Percentiles rank a stretch among this genome's conserved stretches.
Conservation (phyloP, 2,797 vertebrate genomes). For the Alectoris magna region DNA sequence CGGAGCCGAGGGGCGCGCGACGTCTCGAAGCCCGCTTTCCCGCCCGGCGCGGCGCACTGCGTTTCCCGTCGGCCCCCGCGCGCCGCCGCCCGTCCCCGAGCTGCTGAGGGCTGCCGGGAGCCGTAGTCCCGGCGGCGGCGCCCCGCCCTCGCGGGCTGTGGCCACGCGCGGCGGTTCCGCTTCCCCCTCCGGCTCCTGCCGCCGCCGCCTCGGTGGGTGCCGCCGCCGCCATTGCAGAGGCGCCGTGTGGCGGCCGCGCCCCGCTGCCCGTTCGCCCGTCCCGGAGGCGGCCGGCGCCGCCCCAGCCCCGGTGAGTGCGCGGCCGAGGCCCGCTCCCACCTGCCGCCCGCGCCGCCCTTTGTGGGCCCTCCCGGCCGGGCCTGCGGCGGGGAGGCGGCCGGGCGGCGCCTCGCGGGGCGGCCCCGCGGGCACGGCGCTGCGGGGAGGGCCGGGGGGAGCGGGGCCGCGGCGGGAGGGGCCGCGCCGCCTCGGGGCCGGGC, state of each 20-base stretch:
- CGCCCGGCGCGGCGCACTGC: not conserved
- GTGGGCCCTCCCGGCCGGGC: not conserved
- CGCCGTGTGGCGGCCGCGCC: slow-evolving; percentile 9
- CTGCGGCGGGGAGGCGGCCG: not conserved
- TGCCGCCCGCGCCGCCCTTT: not conserved
- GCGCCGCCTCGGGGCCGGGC: too few relatives aligned
- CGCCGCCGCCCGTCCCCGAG: too few relatives aligned
- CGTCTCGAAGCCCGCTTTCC: not conserved
- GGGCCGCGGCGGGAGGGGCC: not conserved
- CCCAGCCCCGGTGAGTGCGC: slow-evolving; percentile 28
- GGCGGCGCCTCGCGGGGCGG: not conserved
- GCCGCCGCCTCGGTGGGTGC: slow-evolving; percentile 43
- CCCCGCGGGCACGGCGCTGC: not conserved
- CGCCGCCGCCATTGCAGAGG: slow-evolving; percentile 75
- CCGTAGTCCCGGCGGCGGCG: not conserved
- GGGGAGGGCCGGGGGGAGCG: not conserved
- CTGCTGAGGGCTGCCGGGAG: not conserved
- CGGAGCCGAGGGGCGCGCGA: not conserved
- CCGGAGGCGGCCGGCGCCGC: not conserved
- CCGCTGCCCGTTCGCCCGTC: not conserved
- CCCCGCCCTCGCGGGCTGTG: slow-evolving; percentile 65
- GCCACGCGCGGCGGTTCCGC: slow-evolving; percentile 82
- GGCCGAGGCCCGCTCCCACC: not conserved
- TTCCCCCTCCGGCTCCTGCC: slow-evolving; percentile 71
- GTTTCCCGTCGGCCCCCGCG: fast-evolving